A percentile compares a stretch with the other conserved stretches of the same genome.
phyloP scores from a whole-genome alignment of 2,797 vertebrate species.

The Ispidina lecontei region DNA sequence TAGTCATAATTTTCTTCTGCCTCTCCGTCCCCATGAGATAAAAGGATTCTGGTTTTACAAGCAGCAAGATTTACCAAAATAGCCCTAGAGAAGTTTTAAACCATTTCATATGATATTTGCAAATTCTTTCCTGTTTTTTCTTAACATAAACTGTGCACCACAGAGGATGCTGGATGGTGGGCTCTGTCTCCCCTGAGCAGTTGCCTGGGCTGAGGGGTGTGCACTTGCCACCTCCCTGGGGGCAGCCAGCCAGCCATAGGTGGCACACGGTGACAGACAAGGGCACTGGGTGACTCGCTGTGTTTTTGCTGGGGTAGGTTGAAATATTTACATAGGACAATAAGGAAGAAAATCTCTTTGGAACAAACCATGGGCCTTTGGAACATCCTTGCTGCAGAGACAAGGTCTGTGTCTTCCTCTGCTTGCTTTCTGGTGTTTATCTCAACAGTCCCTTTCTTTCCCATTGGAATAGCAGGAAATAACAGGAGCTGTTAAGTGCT shows the following conservation, averaged over 20 bases:
- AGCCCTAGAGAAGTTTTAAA: neutral
- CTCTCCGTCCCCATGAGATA: neutral
- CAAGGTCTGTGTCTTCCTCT: neutral
- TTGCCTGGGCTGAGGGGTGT: rapidly evolving
- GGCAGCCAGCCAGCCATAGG: neutral
- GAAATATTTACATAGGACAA: neutral
- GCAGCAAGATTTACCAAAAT: conserved; percentile 26
- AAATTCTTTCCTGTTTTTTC: neutral
- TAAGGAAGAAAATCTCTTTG: neutral
- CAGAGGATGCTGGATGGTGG: neutral
- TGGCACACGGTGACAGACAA: neutral
- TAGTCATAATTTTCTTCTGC: conserved; percentile 30
- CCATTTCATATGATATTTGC: neutral
- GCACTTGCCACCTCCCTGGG: rapidly evolving
- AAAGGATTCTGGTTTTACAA: neutral
- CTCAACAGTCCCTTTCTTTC: neutral
- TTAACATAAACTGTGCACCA: neutral
- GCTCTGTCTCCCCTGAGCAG: neutral
- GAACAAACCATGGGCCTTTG: neutral
- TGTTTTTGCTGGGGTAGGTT: neutral
- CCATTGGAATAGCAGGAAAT: neutral
- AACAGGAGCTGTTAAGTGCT: neutral
- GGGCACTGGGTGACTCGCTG: neutral
- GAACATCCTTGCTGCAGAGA: neutral
- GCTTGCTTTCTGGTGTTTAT: neutral